Conservation (phyloP, 2,888 invertebrate species). For the Agonum fuliginosum region DNA sequence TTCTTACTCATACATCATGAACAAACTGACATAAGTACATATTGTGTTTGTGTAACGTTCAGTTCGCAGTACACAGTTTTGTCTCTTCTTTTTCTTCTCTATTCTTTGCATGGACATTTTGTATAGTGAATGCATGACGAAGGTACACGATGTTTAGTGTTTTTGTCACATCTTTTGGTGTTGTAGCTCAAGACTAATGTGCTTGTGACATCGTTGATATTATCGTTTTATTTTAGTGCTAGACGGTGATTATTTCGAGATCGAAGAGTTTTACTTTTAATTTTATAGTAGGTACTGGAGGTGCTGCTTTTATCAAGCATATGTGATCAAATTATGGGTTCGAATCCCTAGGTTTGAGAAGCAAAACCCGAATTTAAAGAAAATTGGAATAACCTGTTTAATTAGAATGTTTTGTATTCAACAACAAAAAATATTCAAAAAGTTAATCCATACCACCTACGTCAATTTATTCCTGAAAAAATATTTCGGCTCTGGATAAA, state of each 20-base stretch:
- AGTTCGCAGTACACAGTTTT: conserved; percentile 43
- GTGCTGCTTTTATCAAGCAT: too few relatives aligned
- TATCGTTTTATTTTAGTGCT: conserved; percentile 24
- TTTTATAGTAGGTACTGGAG: too few relatives aligned
- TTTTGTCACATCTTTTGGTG: conserved; percentile 65
- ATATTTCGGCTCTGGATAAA: too few relatives aligned
- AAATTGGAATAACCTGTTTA: too few relatives aligned
- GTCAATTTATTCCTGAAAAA: too few relatives aligned
- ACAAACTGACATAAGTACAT: conserved; percentile 29
- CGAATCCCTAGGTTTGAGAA: conserved; percentile 1
- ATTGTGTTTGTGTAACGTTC: conserved; percentile 40
- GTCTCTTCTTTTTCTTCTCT: conserved; percentile 41
- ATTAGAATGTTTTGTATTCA: too few relatives aligned
- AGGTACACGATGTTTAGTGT: conserved; percentile 60
- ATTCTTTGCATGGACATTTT: conserved; percentile 52
- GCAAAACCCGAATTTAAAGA: too few relatives aligned
- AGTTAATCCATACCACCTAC: too few relatives aligned
- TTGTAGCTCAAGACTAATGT: conserved; percentile 64
- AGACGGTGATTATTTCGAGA: neutral
- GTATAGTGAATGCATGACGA: conserved; percentile 53
- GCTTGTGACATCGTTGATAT: conserved; percentile 43
- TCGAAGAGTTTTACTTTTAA: too few relatives aligned
- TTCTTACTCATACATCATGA: neutral
- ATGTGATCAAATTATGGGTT: too few relatives aligned
- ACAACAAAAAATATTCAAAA: too few relatives aligned